phyloP scores from a whole-genome alignment of 2,797 vertebrate genomes.

The Macrochelys suwanniensis region DNA sequence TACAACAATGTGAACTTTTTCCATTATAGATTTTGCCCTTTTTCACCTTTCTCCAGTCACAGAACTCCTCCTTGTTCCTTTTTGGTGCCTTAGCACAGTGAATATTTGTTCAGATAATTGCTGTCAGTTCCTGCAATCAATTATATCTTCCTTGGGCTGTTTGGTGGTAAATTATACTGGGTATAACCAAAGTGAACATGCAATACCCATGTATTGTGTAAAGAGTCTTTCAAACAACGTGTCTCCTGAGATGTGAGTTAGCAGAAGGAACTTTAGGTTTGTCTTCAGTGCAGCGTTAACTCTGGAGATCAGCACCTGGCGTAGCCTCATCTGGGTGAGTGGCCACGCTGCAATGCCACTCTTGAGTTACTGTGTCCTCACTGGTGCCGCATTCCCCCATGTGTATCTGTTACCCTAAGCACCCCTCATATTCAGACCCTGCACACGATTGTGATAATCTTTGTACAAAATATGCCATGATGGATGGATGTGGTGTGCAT shows the following conservation, averaged over 20 bases:
- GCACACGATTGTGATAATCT: too few species aligned
- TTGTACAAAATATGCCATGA: too few species aligned
- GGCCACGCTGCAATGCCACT: background rate
- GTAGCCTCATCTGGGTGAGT: background rate
- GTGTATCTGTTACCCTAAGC: too few species aligned
- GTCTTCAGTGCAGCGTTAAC: background rate
- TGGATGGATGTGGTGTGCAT: too few species aligned
- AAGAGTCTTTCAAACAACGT: background rate
- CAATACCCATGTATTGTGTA: background rate
- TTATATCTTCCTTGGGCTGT: background rate
- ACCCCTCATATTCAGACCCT: too few species aligned
- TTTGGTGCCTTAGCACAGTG: rapidly evolving
- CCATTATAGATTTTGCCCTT: rapidly evolving
- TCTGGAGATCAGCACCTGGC: rapidly evolving
- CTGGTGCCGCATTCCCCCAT: too few species aligned
- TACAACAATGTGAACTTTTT: background rate
- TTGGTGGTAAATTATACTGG: background rate
- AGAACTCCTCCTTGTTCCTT: background rate
- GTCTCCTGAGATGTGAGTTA: background rate
- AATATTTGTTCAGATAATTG: background rate
- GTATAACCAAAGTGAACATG: background rate
- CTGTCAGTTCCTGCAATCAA: background rate
- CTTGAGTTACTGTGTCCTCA: rapidly evolving
- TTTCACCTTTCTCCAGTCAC: background rate
- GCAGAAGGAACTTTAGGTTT: background rate